A percentile compares a stretch with the other conserved stretches of the same genome.
Conservation (phyloP, 2,888 invertebrate genomes). For the Parnassius glacialis region DNA sequence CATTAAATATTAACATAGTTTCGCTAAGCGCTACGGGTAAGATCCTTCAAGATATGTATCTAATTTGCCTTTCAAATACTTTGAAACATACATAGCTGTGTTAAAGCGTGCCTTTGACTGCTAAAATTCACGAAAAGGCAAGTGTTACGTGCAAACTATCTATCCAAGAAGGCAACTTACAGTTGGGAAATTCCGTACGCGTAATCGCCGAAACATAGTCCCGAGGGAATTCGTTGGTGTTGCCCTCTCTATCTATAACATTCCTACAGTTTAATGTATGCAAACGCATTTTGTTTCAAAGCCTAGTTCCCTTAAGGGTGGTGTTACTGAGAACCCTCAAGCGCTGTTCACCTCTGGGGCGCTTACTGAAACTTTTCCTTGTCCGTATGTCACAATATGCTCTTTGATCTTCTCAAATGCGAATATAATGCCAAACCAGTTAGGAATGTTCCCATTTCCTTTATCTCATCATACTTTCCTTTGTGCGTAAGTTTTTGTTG, state of each 20-base stretch:
- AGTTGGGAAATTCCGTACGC: conserved; percentile 73
- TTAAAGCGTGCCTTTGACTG: conserved; percentile 67
- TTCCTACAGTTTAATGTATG: conserved; percentile 81
- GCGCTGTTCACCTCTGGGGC: conserved; percentile 58
- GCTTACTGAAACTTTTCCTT: conserved; percentile 61
- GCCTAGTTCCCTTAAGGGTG: conserved; percentile 73
- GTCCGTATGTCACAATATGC: conserved; percentile 68
- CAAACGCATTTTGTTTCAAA: conserved; percentile 82
- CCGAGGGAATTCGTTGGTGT: conserved; percentile 61
- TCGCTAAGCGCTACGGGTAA: conserved; percentile 34
- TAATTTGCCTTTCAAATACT: conserved; percentile 79
- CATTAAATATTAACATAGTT: conserved; percentile 61
- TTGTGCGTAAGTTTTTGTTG: conserved; percentile 44
- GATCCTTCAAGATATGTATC: conserved; percentile 59
- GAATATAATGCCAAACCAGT: conserved; percentile 77
- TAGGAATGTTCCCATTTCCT: conserved; percentile 62
- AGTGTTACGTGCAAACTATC: conserved; percentile 77
- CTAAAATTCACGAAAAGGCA: conserved; percentile 70
- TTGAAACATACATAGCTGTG: conserved; percentile 65
- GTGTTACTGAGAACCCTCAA: conserved; percentile 70
- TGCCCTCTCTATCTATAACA: conserved; percentile 76
- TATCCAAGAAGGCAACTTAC: conserved; percentile 63
- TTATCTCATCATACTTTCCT: conserved; percentile 56
- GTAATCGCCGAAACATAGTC: conserved; percentile 78
- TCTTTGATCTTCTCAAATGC: conserved; percentile 79